phyloP scores from a whole-genome alignment of 2,113 vertebrate genomes.

The Sigmodon hispidus region DNA sequence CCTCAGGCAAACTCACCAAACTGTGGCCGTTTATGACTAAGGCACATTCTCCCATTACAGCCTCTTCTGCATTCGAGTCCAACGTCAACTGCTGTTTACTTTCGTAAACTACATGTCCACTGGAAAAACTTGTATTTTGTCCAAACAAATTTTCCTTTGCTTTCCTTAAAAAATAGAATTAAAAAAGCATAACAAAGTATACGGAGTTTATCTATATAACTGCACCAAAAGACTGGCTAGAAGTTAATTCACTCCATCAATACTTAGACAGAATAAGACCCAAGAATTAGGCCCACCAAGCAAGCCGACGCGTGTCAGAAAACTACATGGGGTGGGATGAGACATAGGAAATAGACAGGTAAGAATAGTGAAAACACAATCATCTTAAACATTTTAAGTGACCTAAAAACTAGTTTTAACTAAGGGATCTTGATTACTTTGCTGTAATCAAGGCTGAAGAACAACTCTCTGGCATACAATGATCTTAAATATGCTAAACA shows the following conservation, averaged over 20 bases:
- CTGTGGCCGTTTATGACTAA: constrained; percentile 89
- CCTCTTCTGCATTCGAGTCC: constrained; percentile 85
- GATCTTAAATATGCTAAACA: constrained; percentile 25
- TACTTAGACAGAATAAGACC: background rate
- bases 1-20: constrained; percentile 84
- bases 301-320: constrained; percentile 20
- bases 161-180: constrained; percentile 79
- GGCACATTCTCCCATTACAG: constrained; percentile 85
- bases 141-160: constrained; percentile 85
- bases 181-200: constrained; percentile 34
- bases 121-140: constrained; percentile 76
- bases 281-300: constrained; percentile 15
- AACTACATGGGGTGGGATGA: background rate
- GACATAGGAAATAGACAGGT: background rate
- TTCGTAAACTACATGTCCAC: constrained; percentile 73
- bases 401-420: constrained; percentile 44
- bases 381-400: constrained; percentile 16
- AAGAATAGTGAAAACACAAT: constrained; percentile 59
- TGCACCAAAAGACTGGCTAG: constrained; percentile 30
- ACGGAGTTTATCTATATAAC: background rate
- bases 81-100: constrained; percentile 78
- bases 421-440: constrained; percentile 7
- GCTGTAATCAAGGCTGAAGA: background rate
- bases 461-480: background rate
- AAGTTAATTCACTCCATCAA: constrained; percentile 22